These are phyloP conservation scores for Hystrix brachyura DNA, from an alignment of 2,113 vertebrate genomes.

Conservation along the genomic window DNA sequence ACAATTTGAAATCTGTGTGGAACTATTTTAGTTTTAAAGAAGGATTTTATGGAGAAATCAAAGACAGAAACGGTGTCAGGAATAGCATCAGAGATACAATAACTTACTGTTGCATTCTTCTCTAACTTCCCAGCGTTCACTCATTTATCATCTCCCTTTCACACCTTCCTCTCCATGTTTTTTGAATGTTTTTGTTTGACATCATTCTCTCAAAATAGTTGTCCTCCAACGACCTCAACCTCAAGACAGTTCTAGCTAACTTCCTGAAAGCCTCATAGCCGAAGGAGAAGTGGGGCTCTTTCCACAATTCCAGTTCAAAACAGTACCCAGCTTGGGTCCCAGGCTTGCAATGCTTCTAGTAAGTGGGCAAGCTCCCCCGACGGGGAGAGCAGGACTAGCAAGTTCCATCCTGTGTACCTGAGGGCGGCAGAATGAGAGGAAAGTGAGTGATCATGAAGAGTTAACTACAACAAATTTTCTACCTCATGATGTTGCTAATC, in stretches of 20 bases:
- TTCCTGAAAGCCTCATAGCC: background rate
- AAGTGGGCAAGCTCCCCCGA: background rate
- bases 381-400: background rate
- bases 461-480: background rate
- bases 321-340: background rate
- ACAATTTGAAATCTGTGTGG: conserved; percentile 32
- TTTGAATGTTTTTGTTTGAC: background rate
- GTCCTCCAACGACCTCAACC: background rate
- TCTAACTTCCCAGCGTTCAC: background rate
- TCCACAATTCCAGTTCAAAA: background rate
- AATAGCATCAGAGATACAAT: background rate
- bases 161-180: background rate
- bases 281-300: background rate
- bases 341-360: background rate
- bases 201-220: conserved; percentile 17
- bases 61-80: background rate
- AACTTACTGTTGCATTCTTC: background rate
- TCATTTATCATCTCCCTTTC: background rate
- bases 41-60: background rate
- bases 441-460: background rate
- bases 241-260: background rate
- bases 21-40: conserved; percentile 41
- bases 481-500: background rate
- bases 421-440: rapidly evolving
- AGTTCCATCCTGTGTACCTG: background rate